These are phyloP conservation scores for Galaxias olidus DNA, from an alignment of 2,797 vertebrate genomes.

Conservation along the genomic window DNA sequence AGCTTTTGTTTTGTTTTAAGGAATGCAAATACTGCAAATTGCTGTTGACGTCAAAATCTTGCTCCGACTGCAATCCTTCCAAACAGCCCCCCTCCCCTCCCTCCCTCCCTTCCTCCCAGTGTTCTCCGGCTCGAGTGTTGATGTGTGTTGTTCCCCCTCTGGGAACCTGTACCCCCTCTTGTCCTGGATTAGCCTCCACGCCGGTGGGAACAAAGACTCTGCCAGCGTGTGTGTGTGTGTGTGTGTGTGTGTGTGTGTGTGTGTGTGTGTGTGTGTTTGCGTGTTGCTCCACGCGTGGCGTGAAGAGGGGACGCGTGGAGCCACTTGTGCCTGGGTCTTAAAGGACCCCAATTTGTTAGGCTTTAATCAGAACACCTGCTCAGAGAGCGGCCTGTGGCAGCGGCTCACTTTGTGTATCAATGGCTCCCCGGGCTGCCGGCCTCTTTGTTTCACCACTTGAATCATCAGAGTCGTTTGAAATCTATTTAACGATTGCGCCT, in stretches of 20 bases:
- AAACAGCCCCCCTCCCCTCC: slow-evolving; percentile 30
- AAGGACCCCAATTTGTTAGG: slow-evolving; percentile 73
- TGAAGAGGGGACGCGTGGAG: slow-evolving; percentile 57
- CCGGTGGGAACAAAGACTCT: slow-evolving; percentile 64
- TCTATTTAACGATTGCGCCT: slow-evolving; percentile 70
- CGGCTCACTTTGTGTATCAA: slow-evolving; percentile 56
- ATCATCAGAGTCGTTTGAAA: slow-evolving; percentile 77
- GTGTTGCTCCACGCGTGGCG: slow-evolving; percentile 49
- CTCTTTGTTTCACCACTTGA: slow-evolving; percentile 75
- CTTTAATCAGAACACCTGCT: slow-evolving; percentile 80
- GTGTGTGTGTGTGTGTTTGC: slow-evolving; percentile 51
- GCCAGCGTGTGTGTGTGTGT: slow-evolving; percentile 30
- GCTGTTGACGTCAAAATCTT: not conserved
- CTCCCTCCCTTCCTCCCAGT: slow-evolving; percentile 31
- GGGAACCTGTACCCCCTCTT: slow-evolving; percentile 58
- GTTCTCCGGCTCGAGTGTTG: slow-evolving; percentile 53
- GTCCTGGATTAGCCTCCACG: slow-evolving; percentile 62
- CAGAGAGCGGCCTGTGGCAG: slow-evolving; percentile 57
- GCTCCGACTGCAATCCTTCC: not conserved
- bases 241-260: slow-evolving; percentile 7
- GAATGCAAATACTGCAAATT: too few species aligned
- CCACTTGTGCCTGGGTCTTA: slow-evolving; percentile 68
- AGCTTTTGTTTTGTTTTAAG: too few species aligned
- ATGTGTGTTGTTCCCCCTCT: slow-evolving; percentile 36
- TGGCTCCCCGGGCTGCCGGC: slow-evolving; percentile 42